Conservation (phyloP, 2,797 vertebrate species). For the Chrysocyon brachyurus region DNA sequence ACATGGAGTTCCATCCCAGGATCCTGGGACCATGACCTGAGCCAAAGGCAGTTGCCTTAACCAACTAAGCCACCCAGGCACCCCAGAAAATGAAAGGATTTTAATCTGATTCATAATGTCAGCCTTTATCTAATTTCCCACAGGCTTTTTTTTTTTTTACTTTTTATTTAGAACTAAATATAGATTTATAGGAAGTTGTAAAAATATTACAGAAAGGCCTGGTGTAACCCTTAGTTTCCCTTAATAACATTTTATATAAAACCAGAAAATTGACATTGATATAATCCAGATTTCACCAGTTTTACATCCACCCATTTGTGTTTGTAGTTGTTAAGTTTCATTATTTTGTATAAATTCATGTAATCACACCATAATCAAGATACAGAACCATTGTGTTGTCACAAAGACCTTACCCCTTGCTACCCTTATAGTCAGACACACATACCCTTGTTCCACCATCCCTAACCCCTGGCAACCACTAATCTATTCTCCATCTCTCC, state of each 20-base stretch:
- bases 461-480: background rate
- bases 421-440: background rate
- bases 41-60: too few species aligned
- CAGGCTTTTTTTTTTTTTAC: background rate
- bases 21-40: too few species aligned
- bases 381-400: background rate
- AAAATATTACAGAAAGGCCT: conserved; percentile 9
- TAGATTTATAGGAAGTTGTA: background rate
- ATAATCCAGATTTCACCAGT: background rate
- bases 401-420: background rate
- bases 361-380: background rate
- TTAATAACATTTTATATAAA: background rate
- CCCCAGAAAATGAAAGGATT: background rate
- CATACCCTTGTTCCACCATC: background rate
- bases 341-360: background rate
- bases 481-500: background rate
- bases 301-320: background rate
- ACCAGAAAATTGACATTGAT: background rate
- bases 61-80: too few species aligned
- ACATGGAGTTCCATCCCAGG: too few species aligned
- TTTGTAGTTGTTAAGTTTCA: background rate
- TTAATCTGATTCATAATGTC: background rate
- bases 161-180: conserved; percentile 9
- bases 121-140: background rate
- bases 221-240: background rate